These are phyloP conservation scores for Eueides isabella DNA, from an alignment of 1,140 invertebrate species.

Conservation along the genomic window DNA sequence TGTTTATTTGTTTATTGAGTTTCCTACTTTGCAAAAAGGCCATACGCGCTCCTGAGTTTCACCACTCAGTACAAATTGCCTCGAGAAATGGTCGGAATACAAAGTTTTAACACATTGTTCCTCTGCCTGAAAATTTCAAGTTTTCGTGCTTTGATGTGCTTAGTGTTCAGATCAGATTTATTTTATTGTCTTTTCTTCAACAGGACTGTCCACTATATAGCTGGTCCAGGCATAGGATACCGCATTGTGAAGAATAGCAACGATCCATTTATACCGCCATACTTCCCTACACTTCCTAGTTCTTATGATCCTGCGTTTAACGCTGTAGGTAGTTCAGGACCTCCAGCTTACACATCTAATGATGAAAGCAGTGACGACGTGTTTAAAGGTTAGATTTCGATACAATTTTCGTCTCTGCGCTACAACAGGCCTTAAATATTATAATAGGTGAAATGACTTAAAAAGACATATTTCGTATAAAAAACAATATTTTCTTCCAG, in stretches of 20 bases:
- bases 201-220: conserved; percentile 88
- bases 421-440: neutral
- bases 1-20: no score
- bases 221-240: conserved; percentile 89
- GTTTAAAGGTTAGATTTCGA: conserved; percentile 60
- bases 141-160: no score
- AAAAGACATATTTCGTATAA: neutral
- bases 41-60: no score
- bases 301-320: conserved; percentile 77
- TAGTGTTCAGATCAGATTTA: neutral
- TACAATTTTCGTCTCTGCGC: no score
- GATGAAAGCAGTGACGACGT: conserved; percentile 73
- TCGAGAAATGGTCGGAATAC: no score
- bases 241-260: conserved; percentile 85
- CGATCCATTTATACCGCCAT: conserved; percentile 81
- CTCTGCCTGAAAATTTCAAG: no score
- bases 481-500: conserved; percentile 36
- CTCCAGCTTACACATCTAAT: conserved; percentile 55
- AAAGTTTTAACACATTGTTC: no score
- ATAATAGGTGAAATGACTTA: neutral
- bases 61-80: no score
- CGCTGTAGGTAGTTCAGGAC: conserved; percentile 48
- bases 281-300: conserved; percentile 77
- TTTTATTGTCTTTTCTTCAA: neutral
- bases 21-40: no score